Conservation (phyloP, 2,888 invertebrate species). For the Dasysyrphus tricinctus region DNA sequence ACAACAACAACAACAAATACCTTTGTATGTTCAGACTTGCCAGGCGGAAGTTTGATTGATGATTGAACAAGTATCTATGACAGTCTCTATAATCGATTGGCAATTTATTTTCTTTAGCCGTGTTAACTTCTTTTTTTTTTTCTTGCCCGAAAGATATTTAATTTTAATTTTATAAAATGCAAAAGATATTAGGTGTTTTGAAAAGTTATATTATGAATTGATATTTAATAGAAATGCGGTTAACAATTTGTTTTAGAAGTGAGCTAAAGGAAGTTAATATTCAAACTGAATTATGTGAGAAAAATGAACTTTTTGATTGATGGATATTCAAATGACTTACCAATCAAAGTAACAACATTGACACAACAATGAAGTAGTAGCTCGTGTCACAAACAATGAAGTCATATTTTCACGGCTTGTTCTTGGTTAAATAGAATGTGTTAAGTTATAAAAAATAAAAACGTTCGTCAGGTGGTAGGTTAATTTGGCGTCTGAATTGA, state of each 20-base stretch:
- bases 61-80: conserved; percentile 39
- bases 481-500: no score
- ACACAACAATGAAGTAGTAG: no score
- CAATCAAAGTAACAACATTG: not conserved
- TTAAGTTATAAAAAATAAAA: no score
- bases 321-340: conserved; percentile 54
- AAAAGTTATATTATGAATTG: not conserved
- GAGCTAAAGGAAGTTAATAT: conserved; percentile 40
- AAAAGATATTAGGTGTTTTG: not conserved
- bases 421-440: no score
- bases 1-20: conserved; percentile 7
- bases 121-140: not conserved
- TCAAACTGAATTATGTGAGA: not conserved
- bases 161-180: conserved; percentile 2
- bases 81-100: conserved; percentile 59
- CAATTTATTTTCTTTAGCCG: conserved; percentile 34
- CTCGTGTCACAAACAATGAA: no score
- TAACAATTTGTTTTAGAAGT: not conserved
- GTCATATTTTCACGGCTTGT: no score
- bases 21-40: not conserved
- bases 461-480: no score
- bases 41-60: conserved; percentile 57
- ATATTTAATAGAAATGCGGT: not conserved
- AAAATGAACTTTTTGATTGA: conserved; percentile 64
- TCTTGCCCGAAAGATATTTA: not conserved